Conservation (phyloP, 2,888 invertebrate species). For the Polyommatus iphigenia region DNA sequence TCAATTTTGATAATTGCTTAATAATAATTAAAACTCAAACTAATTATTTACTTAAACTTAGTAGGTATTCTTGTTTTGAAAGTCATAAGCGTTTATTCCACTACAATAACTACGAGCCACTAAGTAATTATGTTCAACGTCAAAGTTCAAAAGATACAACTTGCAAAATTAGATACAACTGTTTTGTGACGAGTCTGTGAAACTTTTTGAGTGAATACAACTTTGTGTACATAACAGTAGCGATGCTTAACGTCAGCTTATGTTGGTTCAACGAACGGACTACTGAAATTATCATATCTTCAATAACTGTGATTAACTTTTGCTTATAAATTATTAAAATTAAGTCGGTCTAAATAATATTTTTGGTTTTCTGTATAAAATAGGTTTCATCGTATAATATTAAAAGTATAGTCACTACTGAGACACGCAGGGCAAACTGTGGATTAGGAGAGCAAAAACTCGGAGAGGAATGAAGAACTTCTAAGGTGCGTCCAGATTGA, state of each 20-base stretch:
- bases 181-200: constrained; percentile 21
- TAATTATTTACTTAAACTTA: background rate
- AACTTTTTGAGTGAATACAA: constrained; percentile 15
- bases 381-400: background rate
- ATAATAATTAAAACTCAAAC: background rate
- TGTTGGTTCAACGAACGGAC: background rate
- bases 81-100: constrained; percentile 23
- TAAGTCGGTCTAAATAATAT: background rate
- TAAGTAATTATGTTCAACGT: constrained; percentile 29
- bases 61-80: background rate
- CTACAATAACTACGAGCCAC: constrained; percentile 19
- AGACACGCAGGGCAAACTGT: too few species aligned
- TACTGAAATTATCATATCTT: background rate
- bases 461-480: too few species aligned
- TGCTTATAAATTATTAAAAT: background rate
- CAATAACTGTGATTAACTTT: background rate
- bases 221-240: background rate
- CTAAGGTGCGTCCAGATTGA: too few species aligned
- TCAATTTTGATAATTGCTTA: background rate
- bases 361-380: background rate
- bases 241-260: background rate
- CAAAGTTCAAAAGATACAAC: constrained; percentile 26
- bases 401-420: too few species aligned
- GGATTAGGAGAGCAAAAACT: too few species aligned
- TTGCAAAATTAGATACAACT: constrained; percentile 27